Base-by-base conservation (phyloP, 2,797 vertebrate species). In the Gobio occitaniae region DNA sequence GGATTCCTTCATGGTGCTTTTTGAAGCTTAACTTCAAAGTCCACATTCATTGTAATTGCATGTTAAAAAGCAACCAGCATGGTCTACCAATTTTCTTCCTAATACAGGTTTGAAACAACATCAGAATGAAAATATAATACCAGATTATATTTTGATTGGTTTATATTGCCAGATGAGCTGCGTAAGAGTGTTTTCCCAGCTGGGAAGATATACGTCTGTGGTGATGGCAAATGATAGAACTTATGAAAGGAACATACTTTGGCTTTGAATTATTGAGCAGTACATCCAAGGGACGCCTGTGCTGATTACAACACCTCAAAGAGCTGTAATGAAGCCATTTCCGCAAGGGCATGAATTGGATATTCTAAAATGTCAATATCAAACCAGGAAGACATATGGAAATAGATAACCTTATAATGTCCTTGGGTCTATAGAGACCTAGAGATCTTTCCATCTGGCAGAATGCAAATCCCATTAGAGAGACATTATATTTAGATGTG, bases 241-340 rank as follows among this genome's bases (percentile, higher is more conserved):
- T 72, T 80, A 81, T 87, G 29, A 88, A 81, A 78, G 68, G 61
- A 83, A 87, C 85, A 84, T 86, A 80, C 72, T 79, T 25, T 13
- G 63, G 63, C 44, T 84, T 56, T 89, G 80, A 86, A 88, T 86
- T 87, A 87, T 86, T 86, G 54, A 86, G 29, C 32, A 50, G 59
- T 65, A 44, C 86, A 84, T 88, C 82, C 12, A 77, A 63, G 69
- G 25, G 56, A 29, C 25, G 41, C 36, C 59, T 11, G 15, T 66
- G 83, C 48, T 85, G 76, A 87, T 85, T 56, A 54, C 59, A 11
- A 29, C 16, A 81, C 52, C 82, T 84, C 38, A 78, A 78, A 83
- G 69, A 85, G 52, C 44, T 48, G 19, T 19, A 68, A 79, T 59
- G 61, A 84, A 83, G 80, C 69, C 71, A 72, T 54, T 71, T 19